phyloP scores from a whole-genome alignment of 2,888 invertebrate genomes.

The Imbricaverruca yamaguchii region DNA sequence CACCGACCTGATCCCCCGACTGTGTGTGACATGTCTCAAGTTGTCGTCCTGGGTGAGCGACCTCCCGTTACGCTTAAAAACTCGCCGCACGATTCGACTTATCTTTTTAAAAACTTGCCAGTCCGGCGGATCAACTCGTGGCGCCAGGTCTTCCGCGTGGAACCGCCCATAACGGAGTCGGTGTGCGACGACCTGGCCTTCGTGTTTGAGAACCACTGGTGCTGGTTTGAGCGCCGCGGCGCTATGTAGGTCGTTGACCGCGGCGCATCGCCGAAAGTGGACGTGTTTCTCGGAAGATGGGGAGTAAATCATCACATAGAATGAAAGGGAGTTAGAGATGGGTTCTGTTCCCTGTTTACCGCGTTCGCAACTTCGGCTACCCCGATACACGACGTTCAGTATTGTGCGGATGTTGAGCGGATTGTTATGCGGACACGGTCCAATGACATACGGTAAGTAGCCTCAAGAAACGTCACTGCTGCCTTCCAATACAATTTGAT shows the following conservation, averaged over 20 bases:
- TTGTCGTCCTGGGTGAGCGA: background rate
- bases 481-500: too few species aligned
- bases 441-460: too few species aligned
- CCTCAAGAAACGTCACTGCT: too few species aligned
- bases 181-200: too few species aligned
- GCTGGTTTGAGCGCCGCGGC: background rate
- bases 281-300: background rate
- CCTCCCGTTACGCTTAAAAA: background rate
- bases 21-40: too few species aligned
- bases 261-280: background rate
- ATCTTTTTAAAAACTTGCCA: slow-evolving; percentile 2
- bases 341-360: background rate
- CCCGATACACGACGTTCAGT: too few species aligned
- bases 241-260: background rate
- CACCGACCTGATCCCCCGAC: too few species aligned
- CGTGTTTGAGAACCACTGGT: background rate
- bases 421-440: too few species aligned
- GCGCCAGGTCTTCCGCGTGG: background rate
- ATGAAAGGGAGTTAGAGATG: background rate
- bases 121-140: background rate
- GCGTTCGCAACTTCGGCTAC: too few species aligned
- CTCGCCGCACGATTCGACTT: background rate
- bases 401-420: too few species aligned
- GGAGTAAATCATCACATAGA: background rate
- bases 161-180: background rate